Percentiles rank a stretch among this genome's conserved stretches.
Evolutionary conservation across 2,113 vertebrate species (phyloP).

Genomic region (Seriola dumerili): DNA sequence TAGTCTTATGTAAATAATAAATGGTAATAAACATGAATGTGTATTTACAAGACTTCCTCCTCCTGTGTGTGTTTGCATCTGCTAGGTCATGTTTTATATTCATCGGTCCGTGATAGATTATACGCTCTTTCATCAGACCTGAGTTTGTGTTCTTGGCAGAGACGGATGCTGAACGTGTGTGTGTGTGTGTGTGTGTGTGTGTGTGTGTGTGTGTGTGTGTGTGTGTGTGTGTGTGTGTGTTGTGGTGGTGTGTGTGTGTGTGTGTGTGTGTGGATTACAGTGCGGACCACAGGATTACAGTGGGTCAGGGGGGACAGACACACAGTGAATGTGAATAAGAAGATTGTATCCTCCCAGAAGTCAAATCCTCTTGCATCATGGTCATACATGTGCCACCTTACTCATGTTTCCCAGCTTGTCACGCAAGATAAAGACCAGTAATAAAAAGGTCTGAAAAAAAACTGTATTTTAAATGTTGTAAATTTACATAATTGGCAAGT

Average conservation of each 20-base stretch:
- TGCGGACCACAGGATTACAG: slow-evolving; percentile 64
- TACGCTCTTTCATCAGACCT: slow-evolving; percentile 27
- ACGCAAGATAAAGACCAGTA: slow-evolving; percentile 25
- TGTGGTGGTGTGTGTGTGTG: slow-evolving; percentile 6
- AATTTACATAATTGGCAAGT: too few species aligned
- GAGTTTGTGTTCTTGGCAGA: slow-evolving; percentile 25
- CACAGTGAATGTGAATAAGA: slow-evolving; percentile 60
- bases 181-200: not conserved
- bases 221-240: too few species aligned
- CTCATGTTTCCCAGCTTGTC: slow-evolving; percentile 40
- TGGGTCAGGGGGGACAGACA: slow-evolving; percentile 50
- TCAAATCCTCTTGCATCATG: slow-evolving; percentile 73
- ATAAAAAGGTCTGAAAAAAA: not conserved
- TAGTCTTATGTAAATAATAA: slow-evolving; percentile 80
- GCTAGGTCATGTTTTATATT: not conserved
- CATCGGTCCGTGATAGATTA: slow-evolving; percentile 7
- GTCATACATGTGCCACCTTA: slow-evolving; percentile 52
- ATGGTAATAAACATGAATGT: slow-evolving; percentile 87
- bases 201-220: too few species aligned
- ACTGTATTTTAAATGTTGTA: too few species aligned
- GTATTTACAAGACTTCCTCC: slow-evolving; percentile 77
- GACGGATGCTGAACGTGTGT: slow-evolving; percentile 17
- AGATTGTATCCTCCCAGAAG: slow-evolving; percentile 65
- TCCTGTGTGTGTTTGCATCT: not conserved
- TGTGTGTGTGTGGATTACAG: slow-evolving; percentile 54